A percentile compares a stretch with the other conserved stretches of the same genome.
These are phyloP conservation scores for Scaptomyza hsui DNA, from an alignment of 1,140 invertebrate species.

Conservation along the genomic window DNA sequence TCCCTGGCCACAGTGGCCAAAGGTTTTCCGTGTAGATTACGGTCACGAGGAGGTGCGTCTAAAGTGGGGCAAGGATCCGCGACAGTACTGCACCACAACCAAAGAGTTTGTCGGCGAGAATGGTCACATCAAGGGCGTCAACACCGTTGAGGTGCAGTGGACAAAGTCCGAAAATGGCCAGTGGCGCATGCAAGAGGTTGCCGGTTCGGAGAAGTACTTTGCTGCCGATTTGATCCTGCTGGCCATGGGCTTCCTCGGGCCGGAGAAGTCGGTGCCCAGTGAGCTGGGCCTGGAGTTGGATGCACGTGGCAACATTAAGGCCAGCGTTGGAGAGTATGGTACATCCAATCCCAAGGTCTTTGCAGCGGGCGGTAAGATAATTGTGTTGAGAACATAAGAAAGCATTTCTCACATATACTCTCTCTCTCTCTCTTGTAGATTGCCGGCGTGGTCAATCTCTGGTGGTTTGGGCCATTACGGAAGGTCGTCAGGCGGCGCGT, in stretches of 20 bases:
- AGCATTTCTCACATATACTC: background rate
- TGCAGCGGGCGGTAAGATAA: slow-evolving; percentile 94
- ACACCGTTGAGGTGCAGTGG: slow-evolving; percentile 96
- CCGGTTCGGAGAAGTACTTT: slow-evolving; percentile 92
- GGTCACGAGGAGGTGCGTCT: slow-evolving; percentile 98
- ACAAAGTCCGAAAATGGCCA: slow-evolving; percentile 94
- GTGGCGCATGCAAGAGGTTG: slow-evolving; percentile 97
- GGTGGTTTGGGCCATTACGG: slow-evolving; percentile 99
- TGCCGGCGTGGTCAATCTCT: slow-evolving; percentile 98
- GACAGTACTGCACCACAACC: slow-evolving; percentile 96
- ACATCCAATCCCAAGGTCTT: slow-evolving; percentile 95
- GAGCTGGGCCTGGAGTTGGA: slow-evolving; percentile 94
- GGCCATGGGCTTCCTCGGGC: slow-evolving; percentile 99
- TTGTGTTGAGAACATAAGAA: background rate
- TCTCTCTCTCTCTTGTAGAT: slow-evolving; percentile 86
- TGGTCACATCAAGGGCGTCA: slow-evolving; percentile 95
- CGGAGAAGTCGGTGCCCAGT: slow-evolving; percentile 94
- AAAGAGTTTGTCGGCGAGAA: slow-evolving; percentile 97
- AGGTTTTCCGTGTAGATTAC: slow-evolving; percentile 98
- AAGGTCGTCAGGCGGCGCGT: slow-evolving; percentile 97
- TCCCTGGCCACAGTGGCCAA: slow-evolving; percentile 99
- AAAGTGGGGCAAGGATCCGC: slow-evolving; percentile 96
- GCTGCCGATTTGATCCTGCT: slow-evolving; percentile 96
- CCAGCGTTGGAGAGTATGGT: slow-evolving; percentile 90
- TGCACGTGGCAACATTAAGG: slow-evolving; percentile 96